Percentiles rank a stretch among this genome's conserved stretches.
These are phyloP conservation scores for Heliconius melpomene DNA, from an alignment of 1,140 invertebrate genomes.

Conservation along the genomic window DNA sequence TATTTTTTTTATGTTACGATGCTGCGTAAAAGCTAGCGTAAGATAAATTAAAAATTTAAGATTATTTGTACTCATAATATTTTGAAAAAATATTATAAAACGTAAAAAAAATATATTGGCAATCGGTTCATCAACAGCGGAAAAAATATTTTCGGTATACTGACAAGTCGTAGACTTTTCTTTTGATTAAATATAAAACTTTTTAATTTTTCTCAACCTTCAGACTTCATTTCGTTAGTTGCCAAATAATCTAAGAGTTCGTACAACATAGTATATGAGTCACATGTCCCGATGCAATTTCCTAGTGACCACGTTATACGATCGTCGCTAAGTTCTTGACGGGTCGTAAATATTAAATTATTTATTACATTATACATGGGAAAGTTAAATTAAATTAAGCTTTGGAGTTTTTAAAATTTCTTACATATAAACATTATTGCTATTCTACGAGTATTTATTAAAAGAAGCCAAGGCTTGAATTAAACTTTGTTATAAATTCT, in stretches of 20 bases:
- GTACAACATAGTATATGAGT: neutral
- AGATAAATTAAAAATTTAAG: too few species aligned
- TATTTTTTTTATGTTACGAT: too few species aligned
- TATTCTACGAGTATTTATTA: neutral
- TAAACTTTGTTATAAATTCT: too few species aligned
- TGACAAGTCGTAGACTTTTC: neutral
- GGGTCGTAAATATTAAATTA: neutral
- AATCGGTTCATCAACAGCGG: neutral
- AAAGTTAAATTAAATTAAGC: neutral
- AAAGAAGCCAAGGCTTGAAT: too few species aligned
- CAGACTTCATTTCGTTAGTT: neutral
- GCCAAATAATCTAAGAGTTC: conserved; percentile 13
- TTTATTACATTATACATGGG: neutral
- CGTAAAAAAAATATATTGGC: neutral
- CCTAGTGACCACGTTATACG: neutral
- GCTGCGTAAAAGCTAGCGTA: too few species aligned
- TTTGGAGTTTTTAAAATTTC: neutral
- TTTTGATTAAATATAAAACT: neutral
- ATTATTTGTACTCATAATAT: too few species aligned
- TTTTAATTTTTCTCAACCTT: neutral
- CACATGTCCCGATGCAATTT: conserved; percentile 1
- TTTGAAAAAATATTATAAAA: too few species aligned
- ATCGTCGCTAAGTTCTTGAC: neutral
- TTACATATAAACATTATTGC: neutral
- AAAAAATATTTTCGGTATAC: neutral